Evolutionary conservation across 2,888 invertebrate genomes (phyloP).

Genomic region (Coecobrya sp.): DNA sequence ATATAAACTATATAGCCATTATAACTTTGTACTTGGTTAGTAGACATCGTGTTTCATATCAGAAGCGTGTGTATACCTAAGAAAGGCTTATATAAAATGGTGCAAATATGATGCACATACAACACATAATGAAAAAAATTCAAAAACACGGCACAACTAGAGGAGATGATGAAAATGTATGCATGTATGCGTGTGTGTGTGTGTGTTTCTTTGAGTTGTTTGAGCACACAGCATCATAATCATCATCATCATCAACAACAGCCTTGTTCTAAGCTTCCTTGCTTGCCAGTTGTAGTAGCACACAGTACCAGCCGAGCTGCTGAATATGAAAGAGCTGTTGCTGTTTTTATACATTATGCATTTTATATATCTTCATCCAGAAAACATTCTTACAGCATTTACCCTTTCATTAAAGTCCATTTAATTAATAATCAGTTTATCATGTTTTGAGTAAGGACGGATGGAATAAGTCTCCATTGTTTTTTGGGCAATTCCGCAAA

Average conservation of each 20-base stretch:
- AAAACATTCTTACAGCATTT: conserved; percentile 40
- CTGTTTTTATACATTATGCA: conserved; percentile 66
- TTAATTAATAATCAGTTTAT: neutral
- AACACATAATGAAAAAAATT: neutral
- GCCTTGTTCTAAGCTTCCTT: conserved; percentile 80
- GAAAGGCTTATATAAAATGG: neutral
- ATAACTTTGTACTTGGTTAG: neutral
- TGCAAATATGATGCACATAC: neutral
- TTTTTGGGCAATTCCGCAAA: neutral
- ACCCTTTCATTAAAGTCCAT: conserved; percentile 24
- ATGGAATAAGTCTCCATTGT: neutral
- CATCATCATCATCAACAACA: conserved; percentile 74
- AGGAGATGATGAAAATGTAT: conserved; percentile 58
- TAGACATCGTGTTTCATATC: conserved; percentile 4
- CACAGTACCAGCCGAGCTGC: conserved; percentile 78
- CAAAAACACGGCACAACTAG: conserved; percentile 39
- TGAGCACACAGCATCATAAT: conserved; percentile 81
- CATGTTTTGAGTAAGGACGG: neutral
- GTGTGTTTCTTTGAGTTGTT: conserved; percentile 76
- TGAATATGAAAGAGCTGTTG: conserved; percentile 79
- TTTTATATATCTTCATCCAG: conserved; percentile 40
- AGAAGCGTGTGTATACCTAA: neutral
- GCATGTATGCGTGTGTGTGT: conserved; percentile 71
- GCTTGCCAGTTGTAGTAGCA: conserved; percentile 80
- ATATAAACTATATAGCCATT: neutral